Evolutionary conservation across 2,888 invertebrate genomes (phyloP).

Genomic region (Drosophila mayaguana): DNA sequence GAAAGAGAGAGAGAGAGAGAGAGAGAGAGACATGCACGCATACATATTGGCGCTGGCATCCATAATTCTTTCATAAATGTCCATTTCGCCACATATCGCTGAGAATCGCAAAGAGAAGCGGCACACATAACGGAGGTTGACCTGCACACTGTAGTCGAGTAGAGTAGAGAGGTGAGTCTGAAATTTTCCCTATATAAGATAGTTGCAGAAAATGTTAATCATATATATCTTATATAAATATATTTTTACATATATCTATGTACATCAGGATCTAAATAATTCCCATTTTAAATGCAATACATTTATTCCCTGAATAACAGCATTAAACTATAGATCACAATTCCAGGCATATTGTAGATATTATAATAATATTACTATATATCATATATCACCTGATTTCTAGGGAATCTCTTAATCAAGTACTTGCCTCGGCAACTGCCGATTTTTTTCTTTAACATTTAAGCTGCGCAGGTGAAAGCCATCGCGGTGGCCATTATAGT

Average conservation of each 20-base stretch:
- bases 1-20: not conserved
- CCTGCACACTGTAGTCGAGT: conserved; percentile 59
- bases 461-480: conserved; percentile 71
- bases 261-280: too few species aligned
- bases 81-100: conserved; percentile 81
- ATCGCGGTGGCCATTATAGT: conserved; percentile 68
- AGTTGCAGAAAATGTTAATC: not conserved
- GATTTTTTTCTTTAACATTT: conserved; percentile 32
- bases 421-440: not conserved
- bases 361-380: too few species aligned
- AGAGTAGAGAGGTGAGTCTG: conserved; percentile 53
- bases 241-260: not conserved
- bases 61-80: conserved; percentile 83
- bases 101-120: conserved; percentile 54
- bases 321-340: not conserved
- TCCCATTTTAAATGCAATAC: too few species aligned
- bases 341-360: not conserved
- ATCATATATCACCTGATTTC: too few species aligned
- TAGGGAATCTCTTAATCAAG: conserved; percentile 14
- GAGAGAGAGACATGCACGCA: conserved; percentile 8
- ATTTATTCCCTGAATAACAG: not conserved
- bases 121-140: conserved; percentile 66
- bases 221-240: not conserved
- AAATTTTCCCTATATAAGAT: not conserved
- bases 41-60: conserved; percentile 66